These are phyloP conservation scores for Dasyurus viverrinus DNA, from an alignment of 2,113 vertebrate genomes.

Conservation along the genomic window DNA sequence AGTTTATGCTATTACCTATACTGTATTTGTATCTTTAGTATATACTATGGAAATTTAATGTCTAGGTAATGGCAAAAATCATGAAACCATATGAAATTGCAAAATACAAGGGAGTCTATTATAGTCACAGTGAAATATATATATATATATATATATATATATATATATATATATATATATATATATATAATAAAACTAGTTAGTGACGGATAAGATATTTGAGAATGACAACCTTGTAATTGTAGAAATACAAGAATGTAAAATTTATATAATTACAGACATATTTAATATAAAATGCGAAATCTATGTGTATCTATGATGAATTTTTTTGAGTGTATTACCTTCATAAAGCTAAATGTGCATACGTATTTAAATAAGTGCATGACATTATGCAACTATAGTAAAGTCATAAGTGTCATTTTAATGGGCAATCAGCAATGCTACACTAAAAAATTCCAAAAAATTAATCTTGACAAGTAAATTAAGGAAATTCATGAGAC, in stretches of 20 bases:
- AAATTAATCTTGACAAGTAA: background rate
- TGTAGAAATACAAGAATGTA: background rate
- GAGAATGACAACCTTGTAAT: background rate
- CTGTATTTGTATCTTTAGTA: background rate
- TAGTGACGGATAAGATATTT: background rate
- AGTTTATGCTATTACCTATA: background rate
- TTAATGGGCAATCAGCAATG: background rate
- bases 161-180: background rate
- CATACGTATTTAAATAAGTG: background rate
- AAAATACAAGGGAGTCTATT: background rate
- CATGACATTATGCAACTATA: background rate
- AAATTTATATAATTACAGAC: background rate
- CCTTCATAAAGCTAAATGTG: constrained; percentile 8
- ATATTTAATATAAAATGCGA: constrained; percentile 18
- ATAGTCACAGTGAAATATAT: background rate
- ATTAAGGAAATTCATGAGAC: background rate
- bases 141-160: background rate
- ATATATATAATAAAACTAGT: constrained; percentile 8
- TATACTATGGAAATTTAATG: background rate
- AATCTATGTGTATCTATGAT: background rate
- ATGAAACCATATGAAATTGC: constrained; percentile 1
- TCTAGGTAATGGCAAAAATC: constrained; percentile 4
- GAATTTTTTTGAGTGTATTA: constrained; percentile 9
- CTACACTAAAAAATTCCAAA: background rate
- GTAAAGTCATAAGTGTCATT: background rate